A percentile compares a stretch with the other conserved stretches of the same genome.
Conservation (phyloP, 2,797 vertebrate species). For the Crenichthys baileyi region DNA sequence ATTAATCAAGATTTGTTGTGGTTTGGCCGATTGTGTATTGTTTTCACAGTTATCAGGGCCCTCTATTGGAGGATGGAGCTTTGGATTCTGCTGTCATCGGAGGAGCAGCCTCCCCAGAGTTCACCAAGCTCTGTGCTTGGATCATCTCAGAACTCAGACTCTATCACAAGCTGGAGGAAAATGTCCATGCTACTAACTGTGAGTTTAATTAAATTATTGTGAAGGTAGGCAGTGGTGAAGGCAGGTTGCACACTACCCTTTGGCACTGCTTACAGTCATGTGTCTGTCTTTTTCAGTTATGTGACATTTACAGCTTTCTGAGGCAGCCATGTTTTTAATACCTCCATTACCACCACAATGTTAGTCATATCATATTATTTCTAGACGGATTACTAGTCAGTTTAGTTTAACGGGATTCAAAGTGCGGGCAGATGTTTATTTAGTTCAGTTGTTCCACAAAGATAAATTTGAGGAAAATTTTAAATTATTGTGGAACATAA, state of each 20-base stretch:
- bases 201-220: conserved; percentile 63
- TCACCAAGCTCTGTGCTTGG: conserved; percentile 97
- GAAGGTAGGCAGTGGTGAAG: too few relatives aligned
- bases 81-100: conserved; percentile 83
- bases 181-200: conserved; percentile 97
- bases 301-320: not conserved
- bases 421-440: not conserved
- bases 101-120: conserved; percentile 93
- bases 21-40: not conserved
- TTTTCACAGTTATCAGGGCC: conserved; percentile 91
- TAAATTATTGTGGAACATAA: not conserved
- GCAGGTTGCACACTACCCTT: not conserved
- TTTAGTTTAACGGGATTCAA: not conserved
- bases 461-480: not conserved
- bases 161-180: conserved; percentile 93
- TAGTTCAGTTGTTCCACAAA: not conserved
- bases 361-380: not conserved
- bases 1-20: too few relatives aligned
- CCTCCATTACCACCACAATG: not conserved
- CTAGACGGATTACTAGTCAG: not conserved
- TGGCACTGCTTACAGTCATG: not conserved
- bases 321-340: not conserved
- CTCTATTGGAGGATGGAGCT: conserved; percentile 91
- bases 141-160: conserved; percentile 90
- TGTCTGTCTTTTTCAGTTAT: not conserved